Conservation (phyloP, 2,797 vertebrate species). For the Anabacerthia variegaticeps region DNA sequence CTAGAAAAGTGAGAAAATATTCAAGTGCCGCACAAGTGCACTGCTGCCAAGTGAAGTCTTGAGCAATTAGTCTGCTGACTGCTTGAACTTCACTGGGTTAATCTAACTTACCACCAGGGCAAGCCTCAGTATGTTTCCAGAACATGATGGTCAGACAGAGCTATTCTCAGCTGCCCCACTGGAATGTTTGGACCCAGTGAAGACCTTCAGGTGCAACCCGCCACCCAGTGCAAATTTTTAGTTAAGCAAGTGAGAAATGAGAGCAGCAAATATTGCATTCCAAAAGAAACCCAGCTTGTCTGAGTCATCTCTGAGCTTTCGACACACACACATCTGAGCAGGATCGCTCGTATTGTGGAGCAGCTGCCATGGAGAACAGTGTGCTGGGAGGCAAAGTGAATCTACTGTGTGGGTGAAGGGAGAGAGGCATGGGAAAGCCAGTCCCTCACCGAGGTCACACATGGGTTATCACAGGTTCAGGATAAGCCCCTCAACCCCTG, state of each 20-base stretch:
- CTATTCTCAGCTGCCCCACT: background rate
- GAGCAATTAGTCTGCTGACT: background rate
- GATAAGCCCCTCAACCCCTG: background rate
- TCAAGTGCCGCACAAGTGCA: background rate
- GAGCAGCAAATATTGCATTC: background rate
- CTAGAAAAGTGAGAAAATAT: conserved; percentile 17
- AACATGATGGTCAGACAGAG: background rate
- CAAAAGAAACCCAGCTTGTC: background rate
- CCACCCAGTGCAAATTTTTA: background rate
- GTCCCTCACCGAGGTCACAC: background rate
- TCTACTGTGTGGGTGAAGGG: background rate
- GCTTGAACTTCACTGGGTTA: background rate
- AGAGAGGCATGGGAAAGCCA: background rate
- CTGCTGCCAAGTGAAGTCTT: background rate
- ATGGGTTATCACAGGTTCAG: background rate
- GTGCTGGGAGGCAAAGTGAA: background rate
- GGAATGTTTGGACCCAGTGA: background rate
- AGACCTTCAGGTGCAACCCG: background rate
- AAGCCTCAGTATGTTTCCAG: background rate
- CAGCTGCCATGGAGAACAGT: background rate
- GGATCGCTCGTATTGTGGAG: background rate
- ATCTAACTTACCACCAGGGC: background rate
- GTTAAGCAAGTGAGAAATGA: background rate
- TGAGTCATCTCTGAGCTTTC: background rate
- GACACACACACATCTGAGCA: background rate